Evolutionary conservation across 2,797 vertebrate species (phyloP).

Genomic region (Carcharodon carcharias): DNA sequence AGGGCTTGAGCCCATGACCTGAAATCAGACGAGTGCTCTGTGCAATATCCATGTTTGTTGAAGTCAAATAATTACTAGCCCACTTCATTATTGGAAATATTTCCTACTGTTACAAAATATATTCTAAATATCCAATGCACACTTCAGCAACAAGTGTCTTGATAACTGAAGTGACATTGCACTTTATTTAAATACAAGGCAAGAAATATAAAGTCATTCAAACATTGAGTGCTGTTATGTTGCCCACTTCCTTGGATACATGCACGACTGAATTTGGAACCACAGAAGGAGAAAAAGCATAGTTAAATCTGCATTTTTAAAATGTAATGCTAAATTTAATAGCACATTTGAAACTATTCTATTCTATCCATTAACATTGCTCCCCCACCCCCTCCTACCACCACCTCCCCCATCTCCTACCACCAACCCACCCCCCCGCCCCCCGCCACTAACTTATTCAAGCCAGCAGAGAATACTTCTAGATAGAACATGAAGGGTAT

Average conservation of each 20-base stretch:
- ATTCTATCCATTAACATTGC: not conserved
- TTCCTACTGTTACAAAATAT: not conserved
- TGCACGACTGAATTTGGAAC: not conserved
- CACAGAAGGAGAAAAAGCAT: not conserved
- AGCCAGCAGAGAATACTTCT: not conserved
- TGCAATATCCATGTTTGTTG: too few relatives aligned
- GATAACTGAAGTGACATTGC: not conserved
- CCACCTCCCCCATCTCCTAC: not conserved
- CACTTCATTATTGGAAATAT: not conserved
- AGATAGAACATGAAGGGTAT: not conserved
- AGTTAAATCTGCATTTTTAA: too few relatives aligned
- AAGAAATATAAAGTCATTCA: not conserved
- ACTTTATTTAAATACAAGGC: too few relatives aligned
- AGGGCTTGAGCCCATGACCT: not conserved
- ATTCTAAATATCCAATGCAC: not conserved
- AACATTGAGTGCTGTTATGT: not conserved
- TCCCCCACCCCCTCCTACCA: not conserved
- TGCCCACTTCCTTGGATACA: not conserved
- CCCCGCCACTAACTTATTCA: not conserved
- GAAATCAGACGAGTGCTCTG: not conserved
- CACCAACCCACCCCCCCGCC: too few relatives aligned
- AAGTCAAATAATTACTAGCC: not conserved
- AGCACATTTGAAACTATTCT: not conserved
- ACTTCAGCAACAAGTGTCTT: not conserved
- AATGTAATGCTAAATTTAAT: too few relatives aligned